A percentile compares a stretch with the other conserved stretches of the same genome.
Evolutionary conservation across 2,113 vertebrate species (phyloP).

Genomic region (Brachypodius melanocephalos): DNA sequence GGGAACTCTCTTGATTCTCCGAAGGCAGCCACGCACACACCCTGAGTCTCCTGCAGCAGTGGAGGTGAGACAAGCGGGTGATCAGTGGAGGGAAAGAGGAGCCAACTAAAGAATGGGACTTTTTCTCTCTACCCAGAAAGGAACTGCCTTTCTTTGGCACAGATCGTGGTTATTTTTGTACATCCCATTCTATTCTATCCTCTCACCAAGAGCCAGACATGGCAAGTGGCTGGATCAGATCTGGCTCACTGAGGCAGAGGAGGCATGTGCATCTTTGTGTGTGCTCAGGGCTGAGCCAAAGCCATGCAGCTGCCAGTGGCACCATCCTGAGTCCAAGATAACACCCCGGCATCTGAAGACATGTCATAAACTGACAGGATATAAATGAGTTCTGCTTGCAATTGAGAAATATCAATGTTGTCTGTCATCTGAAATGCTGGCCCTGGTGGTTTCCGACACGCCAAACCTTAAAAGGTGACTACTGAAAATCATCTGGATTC

Average conservation of each 20-base stretch:
- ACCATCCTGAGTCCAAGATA: background rate
- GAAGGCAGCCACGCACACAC: slow-evolving; percentile 87
- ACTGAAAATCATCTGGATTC: background rate
- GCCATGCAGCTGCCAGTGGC: background rate
- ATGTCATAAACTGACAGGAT: background rate
- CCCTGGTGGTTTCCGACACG: background rate
- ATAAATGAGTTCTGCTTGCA: background rate
- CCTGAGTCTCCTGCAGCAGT: slow-evolving; percentile 83
- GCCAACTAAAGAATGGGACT: background rate
- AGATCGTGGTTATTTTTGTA: background rate
- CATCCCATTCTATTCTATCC: background rate
- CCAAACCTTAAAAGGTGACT: background rate
- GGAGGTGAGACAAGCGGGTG: background rate
- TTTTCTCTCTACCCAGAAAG: background rate
- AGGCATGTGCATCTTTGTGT: background rate
- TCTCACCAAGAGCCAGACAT: background rate
- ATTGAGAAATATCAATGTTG: background rate
- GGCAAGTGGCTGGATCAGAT: background rate
- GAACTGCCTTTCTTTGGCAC: background rate
- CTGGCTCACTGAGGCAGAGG: background rate
- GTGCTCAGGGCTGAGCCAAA: background rate
- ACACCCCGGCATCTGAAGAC: background rate
- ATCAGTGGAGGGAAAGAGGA: background rate
- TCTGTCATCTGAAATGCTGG: background rate
- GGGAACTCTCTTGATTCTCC: slow-evolving; percentile 83